These are phyloP conservation scores for Apis florea DNA, from an alignment of 1,140 invertebrate genomes.

Conservation along the genomic window DNA sequence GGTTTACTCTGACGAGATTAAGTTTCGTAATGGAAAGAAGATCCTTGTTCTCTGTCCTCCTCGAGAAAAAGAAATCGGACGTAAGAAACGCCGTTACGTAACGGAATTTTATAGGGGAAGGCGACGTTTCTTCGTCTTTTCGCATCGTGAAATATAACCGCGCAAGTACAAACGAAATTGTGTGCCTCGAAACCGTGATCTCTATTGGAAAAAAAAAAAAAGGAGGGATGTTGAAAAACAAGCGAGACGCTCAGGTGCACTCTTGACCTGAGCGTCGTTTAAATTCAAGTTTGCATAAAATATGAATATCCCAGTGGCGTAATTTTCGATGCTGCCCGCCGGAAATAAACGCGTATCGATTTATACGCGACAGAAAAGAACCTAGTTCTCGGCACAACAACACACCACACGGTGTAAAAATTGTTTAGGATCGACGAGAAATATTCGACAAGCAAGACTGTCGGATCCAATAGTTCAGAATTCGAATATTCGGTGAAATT, in stretches of 20 bases:
- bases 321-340: neutral
- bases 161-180: neutral
- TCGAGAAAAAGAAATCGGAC: neutral
- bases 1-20: neutral
- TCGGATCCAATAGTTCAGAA: neutral
- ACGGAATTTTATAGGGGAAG: neutral
- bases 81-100: neutral
- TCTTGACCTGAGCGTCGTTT: constrained; percentile 31
- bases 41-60: neutral
- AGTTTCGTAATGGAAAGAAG: constrained; percentile 8
- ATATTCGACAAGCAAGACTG: neutral
- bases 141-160: neutral
- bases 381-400: neutral
- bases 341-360: constrained; percentile 13
- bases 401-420: neutral
- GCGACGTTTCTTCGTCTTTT: neutral
- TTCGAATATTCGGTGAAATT: neutral
- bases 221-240: neutral
- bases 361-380: neutral
- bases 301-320: neutral
- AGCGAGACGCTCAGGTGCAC: neutral
- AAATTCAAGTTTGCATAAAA: constrained; percentile 13
- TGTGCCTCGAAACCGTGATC: neutral
- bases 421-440: neutral
- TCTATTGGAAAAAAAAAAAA: neutral